Percentiles rank a stretch among this genome's conserved stretches.
Evolutionary conservation across 2,113 vertebrate genomes (phyloP).

Genomic region (crab-eating macaque (Macaca fascicularis)): DNA sequence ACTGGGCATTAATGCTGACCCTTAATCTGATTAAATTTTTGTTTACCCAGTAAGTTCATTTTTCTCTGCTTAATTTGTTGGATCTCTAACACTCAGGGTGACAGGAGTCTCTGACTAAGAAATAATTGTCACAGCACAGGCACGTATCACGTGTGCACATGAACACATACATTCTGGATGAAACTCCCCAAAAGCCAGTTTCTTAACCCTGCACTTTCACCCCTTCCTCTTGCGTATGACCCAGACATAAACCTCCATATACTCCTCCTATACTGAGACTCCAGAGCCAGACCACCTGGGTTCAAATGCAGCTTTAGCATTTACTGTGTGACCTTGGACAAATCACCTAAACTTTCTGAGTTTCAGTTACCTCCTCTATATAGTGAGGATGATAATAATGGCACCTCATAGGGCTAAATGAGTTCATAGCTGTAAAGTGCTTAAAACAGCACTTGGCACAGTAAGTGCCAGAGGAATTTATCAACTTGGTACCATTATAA

Average conservation of each 20-base stretch:
- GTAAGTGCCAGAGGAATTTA: background rate
- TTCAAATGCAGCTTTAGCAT: background rate
- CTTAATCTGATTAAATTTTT: background rate
- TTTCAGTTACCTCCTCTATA: accelerated
- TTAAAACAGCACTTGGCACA: background rate
- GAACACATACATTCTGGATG: background rate
- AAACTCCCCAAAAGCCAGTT: background rate
- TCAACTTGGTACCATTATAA: background rate
- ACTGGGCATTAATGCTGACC: background rate
- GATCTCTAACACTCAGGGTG: background rate
- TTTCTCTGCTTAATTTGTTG: background rate
- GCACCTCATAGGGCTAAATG: background rate
- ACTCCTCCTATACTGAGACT: background rate
- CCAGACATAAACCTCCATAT: background rate
- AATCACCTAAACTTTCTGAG: background rate
- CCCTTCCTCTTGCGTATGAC: background rate
- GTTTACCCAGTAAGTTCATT: background rate
- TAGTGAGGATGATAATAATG: background rate
- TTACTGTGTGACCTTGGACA: background rate
- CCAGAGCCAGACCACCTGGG: background rate
- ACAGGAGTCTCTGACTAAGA: background rate
- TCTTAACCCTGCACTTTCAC: background rate
- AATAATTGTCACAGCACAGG: background rate
- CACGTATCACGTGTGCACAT: accelerated
- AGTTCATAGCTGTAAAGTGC: background rate